Conservation (phyloP, 37 sponge, comb jelly and placozoan genomes). For the Beroe ovata region DNA sequence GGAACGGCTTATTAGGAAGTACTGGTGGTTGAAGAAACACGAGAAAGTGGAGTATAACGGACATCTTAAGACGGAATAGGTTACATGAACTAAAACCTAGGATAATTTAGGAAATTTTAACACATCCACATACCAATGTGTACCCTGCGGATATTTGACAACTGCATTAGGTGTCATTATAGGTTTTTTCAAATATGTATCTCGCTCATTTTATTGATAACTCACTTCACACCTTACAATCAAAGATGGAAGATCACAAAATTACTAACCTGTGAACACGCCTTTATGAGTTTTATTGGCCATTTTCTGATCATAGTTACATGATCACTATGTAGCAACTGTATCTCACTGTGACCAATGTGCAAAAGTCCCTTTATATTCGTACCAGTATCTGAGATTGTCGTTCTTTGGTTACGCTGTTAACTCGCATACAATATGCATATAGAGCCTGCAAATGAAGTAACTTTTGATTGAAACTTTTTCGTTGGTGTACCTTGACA, state of each 20-base stretch:
- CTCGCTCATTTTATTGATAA: background rate
- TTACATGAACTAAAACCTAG: no score
- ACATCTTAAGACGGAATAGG: constrained; percentile 20
- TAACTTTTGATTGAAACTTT: no score
- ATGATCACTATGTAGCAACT: constrained; percentile 6
- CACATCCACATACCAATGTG: no score
- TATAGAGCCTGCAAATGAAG: no score
- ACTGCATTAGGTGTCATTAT: no score
- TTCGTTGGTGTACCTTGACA: background rate
- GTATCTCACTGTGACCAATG: constrained; percentile 30
- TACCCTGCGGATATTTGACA: no score
- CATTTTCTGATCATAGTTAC: constrained; percentile 25
- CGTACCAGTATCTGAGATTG: background rate
- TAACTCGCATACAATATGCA: no score
- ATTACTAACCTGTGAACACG: constrained; percentile 31
- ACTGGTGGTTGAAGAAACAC: constrained; percentile 30
- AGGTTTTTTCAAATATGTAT: no score
- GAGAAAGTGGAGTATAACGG: constrained; percentile 38
- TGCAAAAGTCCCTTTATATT: constrained; percentile 22
- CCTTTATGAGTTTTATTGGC: constrained; percentile 8
- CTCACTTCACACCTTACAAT: background rate
- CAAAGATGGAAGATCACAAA: background rate
- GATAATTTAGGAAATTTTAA: no score
- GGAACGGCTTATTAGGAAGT: constrained; percentile 31
- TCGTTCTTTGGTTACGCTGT: no score